Percentiles rank a stretch among this genome's conserved stretches.
Conservation (phyloP, 2,888 invertebrate species). For the Agonopterix arenella region DNA sequence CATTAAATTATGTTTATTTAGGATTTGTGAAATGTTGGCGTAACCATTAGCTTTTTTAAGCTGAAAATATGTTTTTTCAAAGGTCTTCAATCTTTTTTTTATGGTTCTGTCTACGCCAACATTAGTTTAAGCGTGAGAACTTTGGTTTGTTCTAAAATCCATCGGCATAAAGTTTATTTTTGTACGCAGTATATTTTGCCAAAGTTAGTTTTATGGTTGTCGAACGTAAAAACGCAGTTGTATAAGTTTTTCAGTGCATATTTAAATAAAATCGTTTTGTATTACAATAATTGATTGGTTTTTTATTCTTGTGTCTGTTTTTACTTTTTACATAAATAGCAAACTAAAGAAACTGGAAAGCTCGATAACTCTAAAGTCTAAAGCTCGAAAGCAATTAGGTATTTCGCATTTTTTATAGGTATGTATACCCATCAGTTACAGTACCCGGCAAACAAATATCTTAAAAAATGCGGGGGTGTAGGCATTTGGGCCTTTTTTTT, state of each 20-base stretch:
- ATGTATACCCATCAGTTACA: too few relatives aligned
- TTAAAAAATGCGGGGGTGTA: too few relatives aligned
- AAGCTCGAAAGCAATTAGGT: too few relatives aligned
- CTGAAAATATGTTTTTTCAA: too few relatives aligned
- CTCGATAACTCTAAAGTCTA: too few relatives aligned
- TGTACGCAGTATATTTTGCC: conserved; percentile 43
- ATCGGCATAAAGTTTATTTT: conserved; percentile 37
- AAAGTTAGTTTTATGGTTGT: conserved; percentile 37
- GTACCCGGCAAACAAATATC: too few relatives aligned
- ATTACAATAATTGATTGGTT: conserved; percentile 1
- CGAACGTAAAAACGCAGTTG: conserved; percentile 38
- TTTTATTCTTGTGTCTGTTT: not conserved
- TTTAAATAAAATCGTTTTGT: conserved; percentile 51
- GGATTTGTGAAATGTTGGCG: conserved; percentile 18
- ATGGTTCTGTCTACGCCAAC: too few relatives aligned
- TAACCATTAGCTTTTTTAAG: conserved; percentile 4
- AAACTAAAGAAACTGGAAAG: too few relatives aligned
- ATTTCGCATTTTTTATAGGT: too few relatives aligned
- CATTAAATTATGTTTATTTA: conserved; percentile 55
- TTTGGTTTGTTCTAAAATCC: conserved; percentile 4
- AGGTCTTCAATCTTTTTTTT: too few relatives aligned
- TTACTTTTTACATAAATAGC: not conserved
- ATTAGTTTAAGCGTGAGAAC: not conserved
- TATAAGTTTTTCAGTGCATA: conserved; percentile 68
- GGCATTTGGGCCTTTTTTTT: too few relatives aligned